Percentiles rank a stretch among this genome's conserved stretches.
These are phyloP conservation scores for Cyphomyrus plagiostoma DNA, from an alignment of 2,113 vertebrate species.

Conservation along the genomic window DNA sequence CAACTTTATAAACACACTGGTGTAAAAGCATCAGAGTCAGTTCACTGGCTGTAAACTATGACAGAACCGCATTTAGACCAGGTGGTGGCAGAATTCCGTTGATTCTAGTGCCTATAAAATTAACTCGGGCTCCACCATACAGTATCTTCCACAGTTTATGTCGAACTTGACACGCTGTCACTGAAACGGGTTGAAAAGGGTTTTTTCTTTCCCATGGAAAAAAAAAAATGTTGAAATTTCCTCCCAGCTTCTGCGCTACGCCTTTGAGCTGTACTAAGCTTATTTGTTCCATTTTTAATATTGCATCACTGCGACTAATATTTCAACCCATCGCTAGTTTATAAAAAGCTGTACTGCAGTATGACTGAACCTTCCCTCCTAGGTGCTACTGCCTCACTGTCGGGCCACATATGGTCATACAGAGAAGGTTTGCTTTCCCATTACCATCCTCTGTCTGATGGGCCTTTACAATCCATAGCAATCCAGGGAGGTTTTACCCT, in stretches of 20 bases:
- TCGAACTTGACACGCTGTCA: background rate
- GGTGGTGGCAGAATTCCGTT: slow-evolving; percentile 43
- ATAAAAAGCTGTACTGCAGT: background rate
- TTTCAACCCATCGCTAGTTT: background rate
- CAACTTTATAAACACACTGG: background rate
- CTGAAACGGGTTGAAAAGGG: background rate
- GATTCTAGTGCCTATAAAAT: slow-evolving; percentile 27
- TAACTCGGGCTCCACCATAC: background rate
- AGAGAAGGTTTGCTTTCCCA: background rate
- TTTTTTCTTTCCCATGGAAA: background rate
- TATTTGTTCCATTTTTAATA: background rate
- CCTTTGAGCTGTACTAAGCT: background rate
- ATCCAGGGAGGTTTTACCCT: background rate
- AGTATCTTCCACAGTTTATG: slow-evolving; percentile 31
- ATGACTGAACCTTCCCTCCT: background rate
- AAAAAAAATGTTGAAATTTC: background rate
- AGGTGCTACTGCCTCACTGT: background rate
- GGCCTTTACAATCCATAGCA: background rate
- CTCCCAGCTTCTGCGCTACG: background rate
- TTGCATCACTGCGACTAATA: background rate
- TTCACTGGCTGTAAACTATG: slow-evolving; percentile 41
- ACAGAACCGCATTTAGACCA: slow-evolving; percentile 34
- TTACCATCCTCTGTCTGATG: background rate
- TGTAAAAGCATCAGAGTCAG: background rate
- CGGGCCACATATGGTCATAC: background rate